Evolutionary conservation across 2,113 vertebrate species (phyloP), one percentile per base, ranked within the genome.

Genomic region (Neolamprologus tretocephalus): DNA sequence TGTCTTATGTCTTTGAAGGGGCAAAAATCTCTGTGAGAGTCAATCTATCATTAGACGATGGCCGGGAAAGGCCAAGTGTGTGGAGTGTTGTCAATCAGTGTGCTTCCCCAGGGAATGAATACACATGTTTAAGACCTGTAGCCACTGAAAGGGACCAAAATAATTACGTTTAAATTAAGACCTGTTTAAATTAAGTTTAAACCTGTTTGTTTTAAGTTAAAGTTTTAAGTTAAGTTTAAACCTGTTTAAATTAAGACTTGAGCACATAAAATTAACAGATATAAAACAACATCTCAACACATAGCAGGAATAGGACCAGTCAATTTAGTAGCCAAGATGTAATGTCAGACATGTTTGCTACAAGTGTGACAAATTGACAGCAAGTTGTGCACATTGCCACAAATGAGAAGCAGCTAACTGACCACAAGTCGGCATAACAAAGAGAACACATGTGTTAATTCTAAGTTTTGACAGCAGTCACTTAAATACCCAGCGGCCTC

Each of bases 321-420:
- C 23, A 68, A 54, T 87, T 84, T 31, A 84, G 66, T 63, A 71
- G 87, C 79, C 83, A 71, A 53, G 17, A 66, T 81, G 71, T 89
- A 88, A 91, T 47, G 40, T 79, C n/a, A 89, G 89, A 91, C 81
- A 86, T 31, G 81, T 81, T 63, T 82, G 80, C 81, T 42, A 75
- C 82, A 93, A 87, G 80, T 91, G 90, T 91, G 87, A 89, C 86
- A 90, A 87, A 92, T 93, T 85, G 93, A 91, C 86, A 90, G 45
- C 66, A 45, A 51, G 31, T 57, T 85, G 81, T 80, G 63, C 68
- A 21, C 31, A 90, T 45, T 75, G 71, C 83, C 71, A 82, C 84
- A 63, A 88, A 90, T 83, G 57, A 37, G 49, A 63, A 61, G 83
- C 85, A 57, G 84, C 86, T 86, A 54, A 61, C 82, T 63, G 68